These are phyloP conservation scores for Parauchenoglanis punctatus DNA, from an alignment of 2,797 vertebrate genomes.

Conservation along the genomic window DNA sequence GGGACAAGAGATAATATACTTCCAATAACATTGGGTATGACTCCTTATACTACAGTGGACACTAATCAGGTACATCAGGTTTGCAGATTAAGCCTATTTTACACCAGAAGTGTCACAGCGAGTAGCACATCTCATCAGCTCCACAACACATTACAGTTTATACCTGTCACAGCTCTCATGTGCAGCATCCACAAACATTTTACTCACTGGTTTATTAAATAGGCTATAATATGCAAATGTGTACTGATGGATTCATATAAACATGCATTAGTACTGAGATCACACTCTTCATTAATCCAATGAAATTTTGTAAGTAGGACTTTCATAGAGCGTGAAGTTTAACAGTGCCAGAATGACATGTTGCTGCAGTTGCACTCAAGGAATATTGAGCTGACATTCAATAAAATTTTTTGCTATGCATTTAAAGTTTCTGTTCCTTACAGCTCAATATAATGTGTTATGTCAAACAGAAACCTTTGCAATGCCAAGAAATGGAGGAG, in stretches of 20 bases:
- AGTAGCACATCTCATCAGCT: neutral
- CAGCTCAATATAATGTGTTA: neutral
- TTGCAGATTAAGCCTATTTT: conserved; percentile 4
- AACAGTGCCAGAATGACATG: neutral
- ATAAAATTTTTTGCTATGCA: neutral
- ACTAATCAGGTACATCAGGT: neutral
- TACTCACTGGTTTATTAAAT: neutral
- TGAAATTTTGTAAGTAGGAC: neutral
- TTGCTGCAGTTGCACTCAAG: neutral
- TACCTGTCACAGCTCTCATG: neutral
- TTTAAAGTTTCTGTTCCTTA: neutral
- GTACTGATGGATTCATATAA: neutral
- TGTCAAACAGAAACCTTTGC: too few species aligned
- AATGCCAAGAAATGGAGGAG: neutral
- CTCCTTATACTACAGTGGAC: too few species aligned
- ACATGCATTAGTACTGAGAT: neutral
- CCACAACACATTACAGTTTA: neutral
- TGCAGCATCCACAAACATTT: neutral
- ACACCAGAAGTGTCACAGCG: neutral
- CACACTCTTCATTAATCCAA: neutral
- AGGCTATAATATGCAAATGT: neutral
- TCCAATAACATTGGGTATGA: neutral
- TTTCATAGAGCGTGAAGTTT: neutral
- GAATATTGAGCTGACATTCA: neutral
- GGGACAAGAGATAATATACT: neutral